These are phyloP conservation scores for Amphiprion percula DNA, from an alignment of 2,113 vertebrate genomes.

Conservation along the genomic window DNA sequence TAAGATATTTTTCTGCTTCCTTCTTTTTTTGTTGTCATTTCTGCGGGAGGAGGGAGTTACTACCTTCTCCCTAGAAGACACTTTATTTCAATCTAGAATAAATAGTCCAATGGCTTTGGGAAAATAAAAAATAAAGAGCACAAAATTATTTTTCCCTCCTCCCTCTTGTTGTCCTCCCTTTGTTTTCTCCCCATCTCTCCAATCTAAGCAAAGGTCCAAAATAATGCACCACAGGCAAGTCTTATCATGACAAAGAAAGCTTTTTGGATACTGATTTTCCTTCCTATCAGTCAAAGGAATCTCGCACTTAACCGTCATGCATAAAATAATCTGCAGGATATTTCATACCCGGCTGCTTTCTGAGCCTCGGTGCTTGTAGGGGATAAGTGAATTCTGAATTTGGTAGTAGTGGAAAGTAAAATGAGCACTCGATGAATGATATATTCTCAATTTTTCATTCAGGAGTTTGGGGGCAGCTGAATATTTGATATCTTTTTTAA, in stretches of 20 bases:
- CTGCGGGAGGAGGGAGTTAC: not conserved
- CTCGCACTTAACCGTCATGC: conserved; percentile 43
- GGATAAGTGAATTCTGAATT: conserved; percentile 58
- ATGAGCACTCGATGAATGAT: conserved; percentile 49
- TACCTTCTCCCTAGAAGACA: not conserved
- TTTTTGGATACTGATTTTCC: conserved; percentile 39
- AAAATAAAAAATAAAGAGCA: no score
- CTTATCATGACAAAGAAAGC: conserved; percentile 23
- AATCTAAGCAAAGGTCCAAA: not conserved
- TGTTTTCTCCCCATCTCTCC: conserved; percentile 3
- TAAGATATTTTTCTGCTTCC: not conserved
- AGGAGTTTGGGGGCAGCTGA: conserved; percentile 67
- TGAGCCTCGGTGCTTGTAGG: conserved; percentile 24
- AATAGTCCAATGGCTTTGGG: no score
- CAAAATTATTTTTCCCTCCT: not conserved
- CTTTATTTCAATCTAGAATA: not conserved
- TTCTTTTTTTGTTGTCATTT: not conserved
- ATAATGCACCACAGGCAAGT: conserved; percentile 26
- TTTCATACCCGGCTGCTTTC: conserved; percentile 39
- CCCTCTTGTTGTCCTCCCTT: not conserved
- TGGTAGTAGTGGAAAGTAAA: conserved; percentile 36
- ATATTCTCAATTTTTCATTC: conserved; percentile 73
- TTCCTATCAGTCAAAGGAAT: conserved; percentile 48
- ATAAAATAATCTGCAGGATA: conserved; percentile 65
- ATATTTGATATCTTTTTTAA: conserved; percentile 79